Evolutionary conservation across 2,888 invertebrate species (phyloP).

Genomic region (Pristionchus japonicus): DNA sequence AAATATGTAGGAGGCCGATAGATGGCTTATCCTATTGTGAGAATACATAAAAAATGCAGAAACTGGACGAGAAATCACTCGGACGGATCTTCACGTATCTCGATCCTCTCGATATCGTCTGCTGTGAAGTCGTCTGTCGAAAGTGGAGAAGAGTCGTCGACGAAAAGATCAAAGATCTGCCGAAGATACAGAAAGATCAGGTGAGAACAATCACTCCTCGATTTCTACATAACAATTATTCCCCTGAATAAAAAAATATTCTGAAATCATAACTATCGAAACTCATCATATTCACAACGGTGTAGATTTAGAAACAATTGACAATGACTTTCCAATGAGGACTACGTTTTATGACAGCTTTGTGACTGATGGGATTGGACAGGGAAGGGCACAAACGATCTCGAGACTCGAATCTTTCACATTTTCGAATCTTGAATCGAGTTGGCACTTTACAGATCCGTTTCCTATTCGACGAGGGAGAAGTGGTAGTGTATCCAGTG

Average conservation of each 20-base stretch:
- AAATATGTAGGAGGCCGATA: too few relatives aligned
- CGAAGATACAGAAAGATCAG: constrained; percentile 61
- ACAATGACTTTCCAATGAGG: too few relatives aligned
- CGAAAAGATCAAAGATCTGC: constrained; percentile 49
- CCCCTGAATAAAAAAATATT: too few relatives aligned
- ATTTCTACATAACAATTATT: too few relatives aligned
- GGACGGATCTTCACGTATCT: constrained; percentile 48
- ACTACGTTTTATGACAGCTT: not conserved
- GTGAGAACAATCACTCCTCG: too few relatives aligned
- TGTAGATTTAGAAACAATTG: too few relatives aligned
- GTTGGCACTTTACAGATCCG: constrained; percentile 57
- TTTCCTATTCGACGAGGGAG: constrained; percentile 68
- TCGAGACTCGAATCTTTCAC: not conserved
- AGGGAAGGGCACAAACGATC: not conserved
- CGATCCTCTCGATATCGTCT: constrained; percentile 38
- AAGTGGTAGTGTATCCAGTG: constrained; percentile 62
- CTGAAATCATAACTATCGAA: too few relatives aligned
- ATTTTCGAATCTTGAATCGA: not conserved
- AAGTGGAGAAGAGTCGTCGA: constrained; percentile 56
- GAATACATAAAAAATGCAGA: constrained; percentile 53
- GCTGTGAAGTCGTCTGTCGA: constrained; percentile 56
- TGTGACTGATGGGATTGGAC: not conserved
- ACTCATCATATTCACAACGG: too few relatives aligned
- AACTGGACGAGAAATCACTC: constrained; percentile 53
- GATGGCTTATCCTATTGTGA: too few relatives aligned